Base-by-base conservation (phyloP, 1,140 invertebrate species). In the Chrysoperla carnea region DNA sequence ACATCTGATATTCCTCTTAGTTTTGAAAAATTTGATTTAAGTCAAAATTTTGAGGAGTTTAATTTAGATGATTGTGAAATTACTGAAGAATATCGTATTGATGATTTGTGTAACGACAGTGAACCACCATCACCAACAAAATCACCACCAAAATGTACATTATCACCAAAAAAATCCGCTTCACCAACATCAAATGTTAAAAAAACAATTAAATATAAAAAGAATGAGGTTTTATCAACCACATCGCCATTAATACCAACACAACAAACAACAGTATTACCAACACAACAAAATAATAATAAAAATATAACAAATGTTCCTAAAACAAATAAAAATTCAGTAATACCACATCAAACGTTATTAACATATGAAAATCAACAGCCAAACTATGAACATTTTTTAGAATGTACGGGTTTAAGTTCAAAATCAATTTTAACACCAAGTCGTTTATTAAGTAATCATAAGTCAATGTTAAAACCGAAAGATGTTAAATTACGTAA, bases 31-130 rank as follows among this genome's bases (percentile, higher is more conserved):
- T 75, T 76, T 48, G 75, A 78, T 50, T 67, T 79, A 42, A 72
- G 74, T 41, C 76, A 82, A 53, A 81, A 81, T 58, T 84, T 84
- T 50, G 81, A 84, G 51, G 81, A 84, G 50, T 84, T 83, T 52
- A 81, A 81, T 55, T 63, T 84, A 45, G 81, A 83, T 48, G 79
- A 82, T 40, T 73, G 75, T 50, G 78, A 82, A 54, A 67, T 82
- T 13, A 76, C 56, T 42, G 58, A 60, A 43, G 40, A 41, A 8
- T 41, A 31, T 33, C 40, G 29, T 33, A 33, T 33, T 33, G n/a
- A 12, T 33, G n/a, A 11, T 9, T 9, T 11, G 4, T 11, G 31
- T 33, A 12, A 33, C 8, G 31, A 33, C 6, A 33, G n/a, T 4
- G 31, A 33, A 33, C 4, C 31, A 11, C 4, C n/a, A 11, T 6